A percentile compares a stretch with the other conserved stretches of the same genome.
phyloP scores from a whole-genome alignment of 2,113 vertebrate species.

The Trochalopteron elliotii region DNA sequence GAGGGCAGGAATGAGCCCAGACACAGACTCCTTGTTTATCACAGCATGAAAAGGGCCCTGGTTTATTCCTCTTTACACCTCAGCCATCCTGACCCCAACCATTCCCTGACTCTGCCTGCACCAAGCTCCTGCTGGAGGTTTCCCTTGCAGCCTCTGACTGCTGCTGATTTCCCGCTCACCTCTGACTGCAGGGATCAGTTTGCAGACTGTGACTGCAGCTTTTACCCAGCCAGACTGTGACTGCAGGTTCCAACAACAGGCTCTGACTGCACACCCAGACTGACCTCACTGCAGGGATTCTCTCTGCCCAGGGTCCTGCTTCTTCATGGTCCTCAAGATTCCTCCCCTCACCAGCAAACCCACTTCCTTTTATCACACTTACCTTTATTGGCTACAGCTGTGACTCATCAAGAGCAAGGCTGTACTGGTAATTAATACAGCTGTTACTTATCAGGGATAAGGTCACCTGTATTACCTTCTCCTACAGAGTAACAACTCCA shows the following conservation, averaged over 20 bases:
- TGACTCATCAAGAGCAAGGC: background rate
- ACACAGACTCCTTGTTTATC: background rate
- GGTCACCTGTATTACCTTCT: no score
- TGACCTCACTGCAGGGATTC: background rate
- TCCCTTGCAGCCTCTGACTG: background rate
- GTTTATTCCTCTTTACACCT: background rate
- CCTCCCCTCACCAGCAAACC: background rate
- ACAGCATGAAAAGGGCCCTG: background rate
- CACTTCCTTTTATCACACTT: background rate
- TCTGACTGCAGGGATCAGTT: background rate
- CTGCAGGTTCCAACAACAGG: background rate
- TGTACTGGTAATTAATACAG: no score
- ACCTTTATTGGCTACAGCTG: background rate
- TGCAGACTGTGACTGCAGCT: background rate
- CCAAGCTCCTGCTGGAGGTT: background rate
- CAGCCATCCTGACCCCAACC: background rate
- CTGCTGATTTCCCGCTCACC: background rate
- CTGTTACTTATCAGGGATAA: no score
- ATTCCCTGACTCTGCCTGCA: background rate
- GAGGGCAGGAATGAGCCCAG: background rate
- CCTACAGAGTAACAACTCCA: no score
- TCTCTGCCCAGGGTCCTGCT: background rate
- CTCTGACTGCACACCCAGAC: background rate
- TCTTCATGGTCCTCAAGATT: background rate
- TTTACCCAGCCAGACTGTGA: background rate